Percentiles rank a stretch among this genome's conserved stretches.
Evolutionary conservation across 2,113 vertebrate genomes (phyloP).

Genomic region (Hippolais icterina): DNA sequence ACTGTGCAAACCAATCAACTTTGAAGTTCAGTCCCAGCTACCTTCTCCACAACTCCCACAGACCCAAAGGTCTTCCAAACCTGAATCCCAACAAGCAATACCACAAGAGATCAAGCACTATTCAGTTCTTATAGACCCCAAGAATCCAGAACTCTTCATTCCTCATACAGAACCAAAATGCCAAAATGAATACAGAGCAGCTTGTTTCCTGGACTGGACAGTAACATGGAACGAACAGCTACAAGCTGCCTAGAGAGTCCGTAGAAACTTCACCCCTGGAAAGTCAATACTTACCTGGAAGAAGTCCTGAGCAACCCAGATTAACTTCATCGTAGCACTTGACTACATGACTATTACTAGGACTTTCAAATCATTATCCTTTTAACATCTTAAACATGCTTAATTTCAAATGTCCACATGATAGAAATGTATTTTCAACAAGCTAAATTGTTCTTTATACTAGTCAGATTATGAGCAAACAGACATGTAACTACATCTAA

Average conservation of each 20-base stretch:
- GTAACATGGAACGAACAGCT: not conserved
- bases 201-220: not conserved
- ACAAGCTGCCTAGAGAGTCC: not conserved
- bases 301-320: not conserved
- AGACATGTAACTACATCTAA: not conserved
- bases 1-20: not conserved
- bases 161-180: not conserved
- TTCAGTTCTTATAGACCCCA: not conserved
- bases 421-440: not conserved
- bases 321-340: not conserved
- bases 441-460: not conserved
- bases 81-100: not conserved
- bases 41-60: not conserved
- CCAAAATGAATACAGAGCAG: not conserved
- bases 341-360: not conserved
- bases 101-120: not conserved
- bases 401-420: not conserved
- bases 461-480: not conserved
- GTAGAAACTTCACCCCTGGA: not conserved
- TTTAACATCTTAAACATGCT: not conserved
- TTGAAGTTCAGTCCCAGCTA: not conserved
- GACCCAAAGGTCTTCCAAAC: not conserved
- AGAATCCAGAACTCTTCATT: not conserved
- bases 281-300: not conserved
- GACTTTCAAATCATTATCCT: not conserved